These are phyloP conservation scores for Vidua chalybeata DNA, from an alignment of 2,113 vertebrate genomes.

Conservation along the genomic window DNA sequence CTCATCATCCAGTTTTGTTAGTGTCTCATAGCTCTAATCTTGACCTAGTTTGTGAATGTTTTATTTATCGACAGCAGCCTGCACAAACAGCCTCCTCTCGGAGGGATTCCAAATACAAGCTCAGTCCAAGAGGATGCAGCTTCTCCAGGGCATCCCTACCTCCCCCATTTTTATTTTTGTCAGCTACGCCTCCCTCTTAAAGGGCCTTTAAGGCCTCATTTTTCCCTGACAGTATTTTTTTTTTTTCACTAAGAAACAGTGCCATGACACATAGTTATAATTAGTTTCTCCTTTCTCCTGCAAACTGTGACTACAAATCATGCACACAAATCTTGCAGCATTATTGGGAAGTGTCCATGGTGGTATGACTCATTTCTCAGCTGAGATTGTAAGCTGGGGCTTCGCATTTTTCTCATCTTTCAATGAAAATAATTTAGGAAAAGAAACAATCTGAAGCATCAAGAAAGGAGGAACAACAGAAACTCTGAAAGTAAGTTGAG, in stretches of 20 bases:
- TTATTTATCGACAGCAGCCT: background rate
- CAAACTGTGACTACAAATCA: background rate
- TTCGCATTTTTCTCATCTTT: constrained; percentile 15
- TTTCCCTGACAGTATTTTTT: background rate
- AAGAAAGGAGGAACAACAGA: background rate
- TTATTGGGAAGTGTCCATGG: background rate
- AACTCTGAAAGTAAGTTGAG: background rate
- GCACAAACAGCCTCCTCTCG: background rate
- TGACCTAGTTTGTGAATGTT: constrained; percentile 46
- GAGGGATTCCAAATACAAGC: background rate
- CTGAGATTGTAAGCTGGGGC: background rate
- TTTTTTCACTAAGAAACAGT: background rate
- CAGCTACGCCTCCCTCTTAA: background rate
- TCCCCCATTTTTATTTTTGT: background rate
- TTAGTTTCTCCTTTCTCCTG: background rate
- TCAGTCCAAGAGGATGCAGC: background rate
- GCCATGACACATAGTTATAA: background rate
- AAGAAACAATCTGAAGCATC: background rate
- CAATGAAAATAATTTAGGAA: background rate
- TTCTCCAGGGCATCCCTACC: background rate
- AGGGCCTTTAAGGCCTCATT: background rate
- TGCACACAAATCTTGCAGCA: background rate
- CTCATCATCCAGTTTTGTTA: constrained; percentile 23
- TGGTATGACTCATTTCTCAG: constrained; percentile 16
- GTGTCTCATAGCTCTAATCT: constrained; percentile 43